Percentiles rank a stretch among this genome's conserved stretches.
Conservation (phyloP, 2,113 vertebrate species). For the Gasterosteus nipponicus region DNA sequence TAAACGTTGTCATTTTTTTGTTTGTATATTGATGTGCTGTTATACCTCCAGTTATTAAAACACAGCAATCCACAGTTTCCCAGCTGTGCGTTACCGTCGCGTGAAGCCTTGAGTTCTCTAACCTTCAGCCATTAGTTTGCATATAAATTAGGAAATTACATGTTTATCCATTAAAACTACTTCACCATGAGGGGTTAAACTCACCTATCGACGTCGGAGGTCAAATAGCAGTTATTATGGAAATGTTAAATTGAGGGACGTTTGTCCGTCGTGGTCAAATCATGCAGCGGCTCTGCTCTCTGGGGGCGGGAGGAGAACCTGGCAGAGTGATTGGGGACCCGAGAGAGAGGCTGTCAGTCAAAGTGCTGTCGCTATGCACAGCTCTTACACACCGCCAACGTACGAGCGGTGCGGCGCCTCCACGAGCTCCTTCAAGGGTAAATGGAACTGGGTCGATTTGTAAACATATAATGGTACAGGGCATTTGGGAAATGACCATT, state of each 20-base stretch:
- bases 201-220: conserved; percentile 5
- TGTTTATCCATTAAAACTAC: neutral
- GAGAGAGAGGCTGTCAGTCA: conserved; percentile 55
- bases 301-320: conserved; percentile 20
- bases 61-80: neutral
- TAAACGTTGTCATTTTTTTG: neutral
- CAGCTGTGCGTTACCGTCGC: neutral
- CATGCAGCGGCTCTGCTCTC: conserved; percentile 6
- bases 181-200: conserved; percentile 13
- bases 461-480: too few relatives aligned
- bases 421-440: too few relatives aligned
- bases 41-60: conserved; percentile 1
- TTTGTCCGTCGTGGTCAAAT: conserved; percentile 39
- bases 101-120: neutral
- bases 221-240: conserved; percentile 53
- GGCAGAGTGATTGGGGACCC: conserved; percentile 22
- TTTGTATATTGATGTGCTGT: neutral
- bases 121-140: conserved; percentile 7
- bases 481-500: too few relatives aligned
- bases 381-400: conserved; percentile 10
- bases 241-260: conserved; percentile 49
- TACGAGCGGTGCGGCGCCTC: neutral
- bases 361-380: conserved; percentile 20
- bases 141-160: conserved; percentile 36
- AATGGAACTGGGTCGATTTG: too few relatives aligned